phyloP scores from a whole-genome alignment of 1,140 invertebrate species.

The Oreohelix idahoensis region DNA sequence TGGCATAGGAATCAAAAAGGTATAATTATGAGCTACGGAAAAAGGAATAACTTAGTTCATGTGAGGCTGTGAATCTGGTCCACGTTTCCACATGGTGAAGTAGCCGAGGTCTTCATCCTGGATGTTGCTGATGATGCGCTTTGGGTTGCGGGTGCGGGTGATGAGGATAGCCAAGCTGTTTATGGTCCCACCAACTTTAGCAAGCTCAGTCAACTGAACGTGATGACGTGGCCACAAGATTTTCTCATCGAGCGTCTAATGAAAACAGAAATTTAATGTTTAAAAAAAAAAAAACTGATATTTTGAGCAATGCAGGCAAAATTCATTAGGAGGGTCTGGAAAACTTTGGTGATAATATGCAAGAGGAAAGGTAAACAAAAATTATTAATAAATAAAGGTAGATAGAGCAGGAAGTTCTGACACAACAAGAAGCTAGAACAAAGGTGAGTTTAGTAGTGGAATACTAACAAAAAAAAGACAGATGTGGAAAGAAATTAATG shows the following conservation, averaged over 20 bases:
- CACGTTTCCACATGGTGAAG: conserved; percentile 47
- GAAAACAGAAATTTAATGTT: too few species aligned
- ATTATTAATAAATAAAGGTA: too few species aligned
- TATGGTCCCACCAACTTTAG: conserved; percentile 53
- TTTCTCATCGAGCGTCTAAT: conserved; percentile 62
- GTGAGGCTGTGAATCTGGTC: neutral
- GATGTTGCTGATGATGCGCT: conserved; percentile 56
- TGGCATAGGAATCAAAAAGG: neutral
- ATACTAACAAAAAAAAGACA: too few species aligned
- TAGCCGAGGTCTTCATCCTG: conserved; percentile 56
- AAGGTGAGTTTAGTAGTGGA: too few species aligned
- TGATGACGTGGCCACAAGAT: conserved; percentile 56
- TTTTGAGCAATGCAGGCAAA: too few species aligned
- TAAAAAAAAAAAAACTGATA: neutral
- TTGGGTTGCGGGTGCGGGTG: conserved; percentile 45
- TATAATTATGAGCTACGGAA: neutral
- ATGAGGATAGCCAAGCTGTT: conserved; percentile 50
- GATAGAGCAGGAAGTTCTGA: too few species aligned
- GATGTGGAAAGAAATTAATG: too few species aligned
- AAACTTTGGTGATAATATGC: too few species aligned
- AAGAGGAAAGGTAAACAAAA: too few species aligned
- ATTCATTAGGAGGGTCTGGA: too few species aligned
- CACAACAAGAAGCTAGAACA: too few species aligned
- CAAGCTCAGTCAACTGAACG: conserved; percentile 47
- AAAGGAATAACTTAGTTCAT: neutral